Conservation (phyloP, 2,888 invertebrate species). For the Megaustenia siamemsis region DNA sequence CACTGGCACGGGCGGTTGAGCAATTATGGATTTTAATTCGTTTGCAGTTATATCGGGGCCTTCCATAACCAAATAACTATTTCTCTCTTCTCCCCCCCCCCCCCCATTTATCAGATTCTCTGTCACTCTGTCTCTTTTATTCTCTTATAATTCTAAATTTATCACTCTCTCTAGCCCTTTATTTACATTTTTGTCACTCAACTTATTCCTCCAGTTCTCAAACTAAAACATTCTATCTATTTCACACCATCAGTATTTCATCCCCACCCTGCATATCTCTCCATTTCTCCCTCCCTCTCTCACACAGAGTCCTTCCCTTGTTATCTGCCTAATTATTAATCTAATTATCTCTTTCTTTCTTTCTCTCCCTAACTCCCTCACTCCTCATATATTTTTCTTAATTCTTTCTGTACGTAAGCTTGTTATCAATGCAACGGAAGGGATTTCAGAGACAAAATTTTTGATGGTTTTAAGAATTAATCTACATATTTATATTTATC, state of each 20-base stretch:
- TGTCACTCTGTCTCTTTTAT: neutral
- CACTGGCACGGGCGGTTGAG: no score
- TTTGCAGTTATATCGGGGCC: no score
- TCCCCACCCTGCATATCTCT: neutral
- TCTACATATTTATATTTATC: no score
- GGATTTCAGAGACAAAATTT: no score
- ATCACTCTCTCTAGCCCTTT: neutral
- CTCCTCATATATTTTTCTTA: no score
- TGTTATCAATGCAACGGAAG: no score
- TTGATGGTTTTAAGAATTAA: no score
- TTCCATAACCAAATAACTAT: no score
- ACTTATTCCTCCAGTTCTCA: neutral
- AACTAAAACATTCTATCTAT: neutral
- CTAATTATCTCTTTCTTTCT: conserved; percentile 4
- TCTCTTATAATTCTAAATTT: neutral
- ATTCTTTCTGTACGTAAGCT: no score
- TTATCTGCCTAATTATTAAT: neutral
- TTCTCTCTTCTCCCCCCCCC: neutral
- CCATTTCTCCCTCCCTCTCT: no score
- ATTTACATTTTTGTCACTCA: neutral
- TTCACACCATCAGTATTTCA: neutral
- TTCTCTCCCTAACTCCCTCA: neutral
- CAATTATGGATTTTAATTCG: no score
- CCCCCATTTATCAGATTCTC: neutral
- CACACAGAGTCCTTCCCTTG: neutral